phyloP scores from a whole-genome alignment of 2,888 invertebrate genomes.

The Hyalella azteca region DNA sequence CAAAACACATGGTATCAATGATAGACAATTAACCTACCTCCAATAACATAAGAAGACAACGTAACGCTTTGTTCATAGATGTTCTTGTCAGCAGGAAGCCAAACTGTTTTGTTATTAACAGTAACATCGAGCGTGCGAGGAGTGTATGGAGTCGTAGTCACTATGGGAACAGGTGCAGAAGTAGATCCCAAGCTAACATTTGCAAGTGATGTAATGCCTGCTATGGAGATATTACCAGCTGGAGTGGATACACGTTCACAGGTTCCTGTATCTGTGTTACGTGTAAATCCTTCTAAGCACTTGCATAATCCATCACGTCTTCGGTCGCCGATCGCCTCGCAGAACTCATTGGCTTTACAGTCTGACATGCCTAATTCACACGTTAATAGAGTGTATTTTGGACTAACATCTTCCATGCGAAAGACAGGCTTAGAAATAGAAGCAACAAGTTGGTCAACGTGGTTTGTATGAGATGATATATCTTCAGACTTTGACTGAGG shows the following conservation, averaged over 20 bases:
- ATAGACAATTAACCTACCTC: slow-evolving; percentile 46
- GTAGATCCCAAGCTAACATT: background rate
- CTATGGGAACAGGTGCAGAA: background rate
- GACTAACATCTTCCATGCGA: background rate
- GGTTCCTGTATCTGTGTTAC: background rate
- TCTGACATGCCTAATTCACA: slow-evolving; percentile 43
- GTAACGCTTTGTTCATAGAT: slow-evolving; percentile 50
- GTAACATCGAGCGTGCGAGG: slow-evolving; percentile 48
- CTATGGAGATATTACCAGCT: background rate
- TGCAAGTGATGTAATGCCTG: background rate
- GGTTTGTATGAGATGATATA: background rate
- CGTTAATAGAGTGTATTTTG: background rate
- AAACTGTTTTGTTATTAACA: slow-evolving; percentile 53
- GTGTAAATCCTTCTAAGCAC: slow-evolving; percentile 36
- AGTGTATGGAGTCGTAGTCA: slow-evolving; percentile 28
- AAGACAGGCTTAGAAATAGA: background rate
- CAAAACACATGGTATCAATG: too few relatives aligned
- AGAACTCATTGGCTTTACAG: slow-evolving; percentile 46
- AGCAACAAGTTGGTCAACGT: background rate
- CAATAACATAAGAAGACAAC: slow-evolving; percentile 55
- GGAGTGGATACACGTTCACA: slow-evolving; percentile 35
- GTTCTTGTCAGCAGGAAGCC: slow-evolving; percentile 38
- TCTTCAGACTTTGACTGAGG: background rate
- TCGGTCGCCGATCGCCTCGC: slow-evolving; percentile 40
- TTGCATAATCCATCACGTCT: slow-evolving; percentile 47